Base-by-base conservation (phyloP, 2,113 vertebrate species). In the Ailurus styani region DNA sequence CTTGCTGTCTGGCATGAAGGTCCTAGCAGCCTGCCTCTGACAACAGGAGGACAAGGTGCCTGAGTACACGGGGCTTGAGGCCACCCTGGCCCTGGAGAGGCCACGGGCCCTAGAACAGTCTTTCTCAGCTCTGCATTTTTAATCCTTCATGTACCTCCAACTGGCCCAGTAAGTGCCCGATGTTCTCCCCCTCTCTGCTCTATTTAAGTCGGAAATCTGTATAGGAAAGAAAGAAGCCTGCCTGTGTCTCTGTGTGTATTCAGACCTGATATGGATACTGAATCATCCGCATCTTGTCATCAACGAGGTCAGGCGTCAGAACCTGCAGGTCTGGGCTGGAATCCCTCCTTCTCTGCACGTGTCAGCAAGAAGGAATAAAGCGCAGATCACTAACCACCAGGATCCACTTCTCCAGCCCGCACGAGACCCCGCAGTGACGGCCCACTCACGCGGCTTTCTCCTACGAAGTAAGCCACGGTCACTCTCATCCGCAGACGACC, bases 311-410 rank as follows among this genome's bases (percentile, higher is more conserved):
- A 34, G 54, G 27, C 29, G 57, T 66, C 27, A 27, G 79, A 42
- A n/a, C 14, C 64, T 68, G 31, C 42, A 18, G 23, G 3, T 14
- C n/a, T 27, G 31, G 54, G 89, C 45, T 79, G 23, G 18, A 60
- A 77, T 57, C 23, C 17, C 23, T 25, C 86, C 15, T 18, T 15
- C 25, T 31, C 42, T 45, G 34, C 89, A 95, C 82, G 82, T 90
- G 75, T 96, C 93, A 87, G 83, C 79, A 45, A 62, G 79, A 77
- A 81, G 82, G 84, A 97, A 96, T 62, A 96, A 89, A 97, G 90
- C 73, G 54, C 96, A 87, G 47, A 92, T 97, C 90, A 57, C 90
- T 54, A 42, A 45, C 45, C 45, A 93, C 89, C 73, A 70, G n/a
- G 54, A 88, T 81, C n/a, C n/a, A 88, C 96, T 88, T 90, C 77